These are phyloP conservation scores for Morbakka virulenta DNA, from an alignment of 30 jellyfish, hydroid and myxozoan species.

Conservation along the genomic window DNA sequence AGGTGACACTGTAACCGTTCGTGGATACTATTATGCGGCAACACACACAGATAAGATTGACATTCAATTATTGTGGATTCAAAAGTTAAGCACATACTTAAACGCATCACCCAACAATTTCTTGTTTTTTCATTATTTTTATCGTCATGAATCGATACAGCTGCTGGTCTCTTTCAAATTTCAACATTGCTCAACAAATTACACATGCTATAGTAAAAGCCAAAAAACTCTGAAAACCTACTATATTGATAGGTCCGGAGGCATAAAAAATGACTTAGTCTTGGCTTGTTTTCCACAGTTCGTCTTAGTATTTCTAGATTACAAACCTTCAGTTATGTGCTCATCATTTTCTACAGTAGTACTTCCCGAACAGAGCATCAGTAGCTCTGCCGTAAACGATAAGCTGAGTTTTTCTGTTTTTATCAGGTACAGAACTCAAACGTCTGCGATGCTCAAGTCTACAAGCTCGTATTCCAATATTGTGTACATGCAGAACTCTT, in stretches of 20 bases:
- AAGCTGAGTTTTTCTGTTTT: slow-evolving; percentile 23
- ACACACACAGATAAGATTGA: slow-evolving; percentile 40
- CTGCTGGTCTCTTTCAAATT: neutral
- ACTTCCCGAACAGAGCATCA: too few relatives aligned
- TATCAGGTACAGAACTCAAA: neutral
- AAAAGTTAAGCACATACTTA: slow-evolving; percentile 18
- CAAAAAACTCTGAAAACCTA: neutral
- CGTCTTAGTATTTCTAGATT: neutral
- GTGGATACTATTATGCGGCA: slow-evolving; percentile 21
- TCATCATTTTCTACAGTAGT: too few relatives aligned
- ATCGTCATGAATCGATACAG: slow-evolving; percentile 11
- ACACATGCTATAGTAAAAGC: neutral
- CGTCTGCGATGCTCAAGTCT: slow-evolving; percentile 4
- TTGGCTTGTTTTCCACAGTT: neutral
- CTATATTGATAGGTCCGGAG: neutral
- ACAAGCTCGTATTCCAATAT: too few relatives aligned
- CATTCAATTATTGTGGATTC: slow-evolving; percentile 46
- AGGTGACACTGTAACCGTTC: slow-evolving; percentile 22
- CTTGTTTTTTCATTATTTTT: slow-evolving; percentile 20
- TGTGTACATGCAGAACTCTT: too few relatives aligned
- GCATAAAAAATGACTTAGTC: neutral
- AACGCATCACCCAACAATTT: neutral
- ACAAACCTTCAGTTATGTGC: too few relatives aligned
- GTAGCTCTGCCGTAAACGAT: neutral
- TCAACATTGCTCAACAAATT: neutral